Evolutionary conservation across 2,113 vertebrate genomes (phyloP).

Genomic region (Lepisosteus osseus): DNA sequence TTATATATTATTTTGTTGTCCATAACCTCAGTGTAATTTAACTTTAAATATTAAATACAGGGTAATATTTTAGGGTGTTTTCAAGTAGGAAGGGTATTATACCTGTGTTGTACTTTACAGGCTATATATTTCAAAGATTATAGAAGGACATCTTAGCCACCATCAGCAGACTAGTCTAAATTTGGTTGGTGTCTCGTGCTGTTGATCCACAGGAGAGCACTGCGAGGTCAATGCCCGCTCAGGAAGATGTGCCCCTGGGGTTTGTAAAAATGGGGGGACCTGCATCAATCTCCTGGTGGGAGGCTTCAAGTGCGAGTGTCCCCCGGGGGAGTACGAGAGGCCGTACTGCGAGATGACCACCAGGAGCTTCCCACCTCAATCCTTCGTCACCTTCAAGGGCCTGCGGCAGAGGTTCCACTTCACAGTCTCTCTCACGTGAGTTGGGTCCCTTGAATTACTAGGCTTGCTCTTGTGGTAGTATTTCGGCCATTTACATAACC

Average conservation of each 20-base stretch:
- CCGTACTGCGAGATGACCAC: slow-evolving; percentile 91
- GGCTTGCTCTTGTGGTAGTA: too few species aligned
- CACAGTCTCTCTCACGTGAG: slow-evolving; percentile 87
- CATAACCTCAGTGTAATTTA: too few species aligned
- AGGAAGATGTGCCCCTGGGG: slow-evolving; percentile 74
- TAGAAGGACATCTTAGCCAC: too few species aligned
- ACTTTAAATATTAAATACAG: too few species aligned
- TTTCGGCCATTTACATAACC: too few species aligned
- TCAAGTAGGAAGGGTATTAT: too few species aligned
- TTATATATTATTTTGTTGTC: too few species aligned
- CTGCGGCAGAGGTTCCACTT: slow-evolving; percentile 93
- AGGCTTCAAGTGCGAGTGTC: slow-evolving; percentile 87
- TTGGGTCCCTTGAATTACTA: slow-evolving; percentile 7
- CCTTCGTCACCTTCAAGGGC: slow-evolving; percentile 91
- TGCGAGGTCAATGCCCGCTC: slow-evolving; percentile 81
- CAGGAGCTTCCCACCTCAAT: slow-evolving; percentile 82
- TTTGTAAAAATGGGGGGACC: slow-evolving; percentile 85
- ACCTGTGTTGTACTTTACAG: too few species aligned
- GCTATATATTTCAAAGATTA: too few species aligned
- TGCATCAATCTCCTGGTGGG: slow-evolving; percentile 87
- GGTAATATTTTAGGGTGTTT: too few species aligned
- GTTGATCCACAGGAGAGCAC: slow-evolving; percentile 67
- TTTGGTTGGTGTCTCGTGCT: too few species aligned
- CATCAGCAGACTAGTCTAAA: too few species aligned
- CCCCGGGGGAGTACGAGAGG: slow-evolving; percentile 80